phyloP scores from a whole-genome alignment of 2,888 invertebrate species.

The Homarus gammarus region DNA sequence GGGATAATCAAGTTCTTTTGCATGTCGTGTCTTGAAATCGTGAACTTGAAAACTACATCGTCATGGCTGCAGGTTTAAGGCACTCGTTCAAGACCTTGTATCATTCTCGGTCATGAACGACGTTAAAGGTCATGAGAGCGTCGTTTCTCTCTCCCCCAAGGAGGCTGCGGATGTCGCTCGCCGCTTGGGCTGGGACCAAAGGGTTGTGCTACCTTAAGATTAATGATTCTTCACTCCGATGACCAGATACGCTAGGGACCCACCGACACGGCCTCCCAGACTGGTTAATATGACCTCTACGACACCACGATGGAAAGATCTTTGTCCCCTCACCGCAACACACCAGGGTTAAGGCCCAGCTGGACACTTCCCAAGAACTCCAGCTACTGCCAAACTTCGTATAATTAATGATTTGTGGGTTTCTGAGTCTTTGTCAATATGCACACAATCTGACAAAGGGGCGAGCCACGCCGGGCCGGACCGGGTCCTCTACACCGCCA shows the following conservation, averaged over 20 bases:
- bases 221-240: conserved; percentile 74
- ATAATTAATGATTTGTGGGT: conserved; percentile 74
- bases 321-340: not conserved
- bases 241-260: conserved; percentile 72
- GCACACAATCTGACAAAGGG: conserved; percentile 74
- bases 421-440: conserved; percentile 75
- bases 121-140: not conserved
- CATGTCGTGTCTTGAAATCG: too few relatives aligned
- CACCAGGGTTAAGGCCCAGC: conserved; percentile 33
- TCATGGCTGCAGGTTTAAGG: too few relatives aligned
- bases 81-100: not conserved
- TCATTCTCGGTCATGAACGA: too few relatives aligned
- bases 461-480: conserved; percentile 25
- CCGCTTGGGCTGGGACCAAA: conserved; percentile 49
- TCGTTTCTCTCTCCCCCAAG: not conserved
- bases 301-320: conserved; percentile 19
- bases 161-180: conserved; percentile 49
- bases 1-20: too few relatives aligned
- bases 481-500: conserved; percentile 7
- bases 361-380: conserved; percentile 67
- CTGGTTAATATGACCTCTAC: conserved; percentile 9
- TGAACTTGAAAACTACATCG: too few relatives aligned
- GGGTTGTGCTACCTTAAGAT: conserved; percentile 72
- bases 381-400: conserved; percentile 73
- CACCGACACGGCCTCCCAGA: conserved; percentile 25